phyloP scores from a whole-genome alignment of 2,113 vertebrate species.

The Rhineura floridana region DNA sequence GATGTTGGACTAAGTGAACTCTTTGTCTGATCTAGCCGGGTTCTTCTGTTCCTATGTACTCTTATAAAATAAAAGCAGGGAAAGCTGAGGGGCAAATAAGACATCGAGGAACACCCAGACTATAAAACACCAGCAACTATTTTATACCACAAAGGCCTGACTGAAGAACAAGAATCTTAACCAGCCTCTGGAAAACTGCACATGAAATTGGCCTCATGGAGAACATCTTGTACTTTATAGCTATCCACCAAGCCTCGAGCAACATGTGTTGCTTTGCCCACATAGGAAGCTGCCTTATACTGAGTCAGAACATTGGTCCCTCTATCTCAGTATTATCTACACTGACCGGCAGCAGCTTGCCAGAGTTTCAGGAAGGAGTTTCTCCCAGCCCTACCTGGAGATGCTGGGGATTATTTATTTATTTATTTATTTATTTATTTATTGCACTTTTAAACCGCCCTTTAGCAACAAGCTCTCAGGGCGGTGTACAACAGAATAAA shows the following conservation, averaged over 20 bases:
- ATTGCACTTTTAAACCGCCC: too few relatives aligned
- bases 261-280: too few relatives aligned
- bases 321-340: too few relatives aligned
- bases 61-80: neutral
- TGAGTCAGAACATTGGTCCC: too few relatives aligned
- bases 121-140: neutral
- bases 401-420: too few relatives aligned
- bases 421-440: too few relatives aligned
- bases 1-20: neutral
- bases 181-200: neutral
- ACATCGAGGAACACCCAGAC: neutral
- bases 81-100: neutral
- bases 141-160: neutral
- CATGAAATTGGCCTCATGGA: neutral
- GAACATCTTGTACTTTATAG: neutral
- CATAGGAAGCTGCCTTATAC: too few relatives aligned
- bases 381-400: too few relatives aligned
- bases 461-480: too few relatives aligned
- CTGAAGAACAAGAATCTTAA: neutral
- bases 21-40: neutral
- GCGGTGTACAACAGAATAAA: too few relatives aligned
- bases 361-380: too few relatives aligned
- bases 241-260: neutral
- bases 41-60: neutral
- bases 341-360: too few relatives aligned